Base-by-base conservation (phyloP, 2,888 invertebrate genomes). In the Cryptosula pallasiana region DNA sequence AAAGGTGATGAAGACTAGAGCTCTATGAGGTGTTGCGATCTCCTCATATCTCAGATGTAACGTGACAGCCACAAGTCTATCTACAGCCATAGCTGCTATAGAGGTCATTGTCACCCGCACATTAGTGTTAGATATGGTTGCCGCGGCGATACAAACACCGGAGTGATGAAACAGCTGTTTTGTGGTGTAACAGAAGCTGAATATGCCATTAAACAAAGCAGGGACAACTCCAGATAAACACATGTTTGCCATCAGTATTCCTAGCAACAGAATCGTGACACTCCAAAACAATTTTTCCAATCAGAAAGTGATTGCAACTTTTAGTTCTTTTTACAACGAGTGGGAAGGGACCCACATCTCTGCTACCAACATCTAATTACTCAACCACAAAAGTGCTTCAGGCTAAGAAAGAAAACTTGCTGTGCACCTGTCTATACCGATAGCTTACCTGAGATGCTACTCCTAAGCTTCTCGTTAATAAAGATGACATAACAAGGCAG, bases 1-100 rank as follows among this genome's bases (percentile, higher is more conserved):
- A 25, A 55, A 55, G 5, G 25, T n/a, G 9, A 55, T 55, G 23
- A 55, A 55, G 23, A 55, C 55, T n/a, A 55, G 13, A 55, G 23
- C 16, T 55, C 23, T 55, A 25, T 23, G 55, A n/a, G 55, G 55
- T n/a, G 55, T 55, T 55, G 25, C 23, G 3, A 25, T 55, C 55
- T 55, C n/a, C n/a, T n/a, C 16, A 55, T 55, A 55, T n/a, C 55
- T 55, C 55, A 55, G 16, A n/a, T 55, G 55, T n/a, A 55, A 25
- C 5, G 9, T 55, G 55, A 55, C 55, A n/a, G 55, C 55, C 5
- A 55, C 25, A 55, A 20, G 25, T 23, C 55, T 55, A 55, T 55
- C 55, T 5, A 25, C 55, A 13, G 55, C 55, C 55, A 55, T 55
- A 25, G 55, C 55, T n/a, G 55, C 55, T 5, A 55, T 55, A n/a